Evolutionary conservation across 2,888 invertebrate species (phyloP).

Genomic region (Caenorhabditis japonica): DNA sequence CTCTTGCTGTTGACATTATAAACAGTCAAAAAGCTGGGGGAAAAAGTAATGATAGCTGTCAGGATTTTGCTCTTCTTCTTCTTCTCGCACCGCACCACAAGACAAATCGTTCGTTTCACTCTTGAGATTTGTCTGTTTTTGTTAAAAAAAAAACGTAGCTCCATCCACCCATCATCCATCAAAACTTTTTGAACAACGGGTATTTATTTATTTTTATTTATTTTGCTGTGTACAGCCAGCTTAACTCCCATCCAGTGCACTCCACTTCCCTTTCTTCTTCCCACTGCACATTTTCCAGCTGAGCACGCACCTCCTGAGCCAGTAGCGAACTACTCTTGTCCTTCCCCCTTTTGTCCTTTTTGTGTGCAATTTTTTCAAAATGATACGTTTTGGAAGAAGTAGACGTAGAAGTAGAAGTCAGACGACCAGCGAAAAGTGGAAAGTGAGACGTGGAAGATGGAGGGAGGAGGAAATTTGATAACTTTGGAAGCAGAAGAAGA

Average conservation of each 20-base stretch:
- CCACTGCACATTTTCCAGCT: conserved; percentile 42
- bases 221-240: no score
- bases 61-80: conserved; percentile 15
- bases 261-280: neutral
- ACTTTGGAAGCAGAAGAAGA: conserved; percentile 11
- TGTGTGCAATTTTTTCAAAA: neutral
- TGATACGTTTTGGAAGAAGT: conserved; percentile 41
- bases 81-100: conserved; percentile 15
- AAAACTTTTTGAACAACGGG: conserved; percentile 5
- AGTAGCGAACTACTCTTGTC: no score
- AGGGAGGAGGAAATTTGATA: conserved; percentile 16
- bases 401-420: no score
- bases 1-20: conserved; percentile 48
- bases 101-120: conserved; percentile 49
- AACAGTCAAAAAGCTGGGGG: conserved; percentile 37
- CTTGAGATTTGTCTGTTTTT: conserved; percentile 43
- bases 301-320: conserved; percentile 42
- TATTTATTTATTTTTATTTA: conserved; percentile 23
- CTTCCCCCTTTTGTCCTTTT: conserved; percentile 19
- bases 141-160: neutral
- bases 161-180: conserved; percentile 37
- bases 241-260: no score
- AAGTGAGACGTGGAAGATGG: conserved; percentile 33
- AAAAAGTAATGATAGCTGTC: conserved; percentile 53
- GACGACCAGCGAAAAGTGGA: no score